Percentiles rank a stretch among this genome's conserved stretches.
Conservation (phyloP, 2,797 vertebrate genomes). For the Gallirallus australis region DNA sequence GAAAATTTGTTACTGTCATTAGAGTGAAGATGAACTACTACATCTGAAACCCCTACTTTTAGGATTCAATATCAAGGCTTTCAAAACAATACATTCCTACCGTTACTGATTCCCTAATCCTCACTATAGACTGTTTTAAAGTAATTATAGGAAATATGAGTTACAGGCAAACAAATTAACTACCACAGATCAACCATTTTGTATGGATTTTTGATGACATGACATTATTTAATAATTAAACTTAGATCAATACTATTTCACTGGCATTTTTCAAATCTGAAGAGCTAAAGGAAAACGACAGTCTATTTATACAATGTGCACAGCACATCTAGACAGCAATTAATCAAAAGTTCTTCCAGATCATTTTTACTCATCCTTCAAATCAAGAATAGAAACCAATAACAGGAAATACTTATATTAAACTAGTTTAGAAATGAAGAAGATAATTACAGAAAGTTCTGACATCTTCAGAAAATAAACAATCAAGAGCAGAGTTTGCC, state of each 20-base stretch:
- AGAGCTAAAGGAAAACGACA: neutral
- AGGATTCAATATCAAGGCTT: neutral
- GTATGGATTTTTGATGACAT: neutral
- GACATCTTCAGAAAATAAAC: neutral
- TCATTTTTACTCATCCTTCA: conserved; percentile 20
- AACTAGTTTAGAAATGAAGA: conserved; percentile 21
- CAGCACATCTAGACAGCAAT: neutral
- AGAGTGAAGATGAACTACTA: neutral
- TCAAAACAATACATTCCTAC: neutral
- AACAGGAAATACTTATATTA: neutral
- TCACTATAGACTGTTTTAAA: neutral
- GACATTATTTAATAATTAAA: neutral
- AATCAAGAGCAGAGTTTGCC: neutral
- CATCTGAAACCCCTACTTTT: neutral
- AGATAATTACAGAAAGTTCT: neutral
- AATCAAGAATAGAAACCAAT: conserved; percentile 11
- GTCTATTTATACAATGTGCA: neutral
- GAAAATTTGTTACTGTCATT: neutral
- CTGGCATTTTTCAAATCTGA: neutral
- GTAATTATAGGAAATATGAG: neutral
- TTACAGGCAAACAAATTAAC: neutral
- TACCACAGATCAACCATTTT: neutral
- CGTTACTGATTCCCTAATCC: neutral
- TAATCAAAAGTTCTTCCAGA: conserved; percentile 22
- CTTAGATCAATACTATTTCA: neutral